These are phyloP conservation scores for Petrocephalus schoutedeni DNA, from an alignment of 2,797 vertebrate genomes.

Conservation along the genomic window DNA sequence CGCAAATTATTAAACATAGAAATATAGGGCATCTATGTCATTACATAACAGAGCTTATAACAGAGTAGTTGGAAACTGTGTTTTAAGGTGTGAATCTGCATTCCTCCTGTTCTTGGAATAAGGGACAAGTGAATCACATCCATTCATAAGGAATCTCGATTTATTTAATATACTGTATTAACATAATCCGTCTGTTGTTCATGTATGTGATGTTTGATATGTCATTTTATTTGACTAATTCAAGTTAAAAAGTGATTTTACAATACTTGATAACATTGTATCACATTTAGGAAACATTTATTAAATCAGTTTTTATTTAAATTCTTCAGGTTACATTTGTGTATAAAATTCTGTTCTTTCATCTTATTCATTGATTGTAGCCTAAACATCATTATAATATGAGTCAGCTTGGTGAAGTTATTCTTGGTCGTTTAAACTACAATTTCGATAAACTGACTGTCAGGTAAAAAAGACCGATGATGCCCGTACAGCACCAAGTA, in stretches of 20 bases:
- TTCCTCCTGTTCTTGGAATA: background rate
- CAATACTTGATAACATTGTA: background rate
- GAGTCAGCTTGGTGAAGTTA: background rate
- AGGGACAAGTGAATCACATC: too few species aligned
- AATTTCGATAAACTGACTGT: background rate
- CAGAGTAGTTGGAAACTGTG: background rate
- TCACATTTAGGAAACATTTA: background rate
- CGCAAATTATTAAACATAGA: background rate
- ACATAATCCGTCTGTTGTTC: too few species aligned
- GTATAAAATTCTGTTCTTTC: background rate
- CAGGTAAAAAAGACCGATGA: background rate
- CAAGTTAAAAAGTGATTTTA: background rate
- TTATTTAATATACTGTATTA: too few species aligned
- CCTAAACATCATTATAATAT: background rate
- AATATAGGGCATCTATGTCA: background rate
- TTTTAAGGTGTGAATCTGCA: background rate
- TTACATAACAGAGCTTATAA: background rate
- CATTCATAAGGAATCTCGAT: too few species aligned
- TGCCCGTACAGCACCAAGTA: background rate
- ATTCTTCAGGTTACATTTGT: background rate
- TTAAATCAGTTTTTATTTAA: background rate
- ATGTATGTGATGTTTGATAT: too few species aligned
- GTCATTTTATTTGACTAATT: background rate
- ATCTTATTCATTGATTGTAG: background rate
- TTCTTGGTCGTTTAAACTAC: background rate